Conservation (phyloP, 2,888 invertebrate genomes). For the Augochlorella aurata region DNA sequence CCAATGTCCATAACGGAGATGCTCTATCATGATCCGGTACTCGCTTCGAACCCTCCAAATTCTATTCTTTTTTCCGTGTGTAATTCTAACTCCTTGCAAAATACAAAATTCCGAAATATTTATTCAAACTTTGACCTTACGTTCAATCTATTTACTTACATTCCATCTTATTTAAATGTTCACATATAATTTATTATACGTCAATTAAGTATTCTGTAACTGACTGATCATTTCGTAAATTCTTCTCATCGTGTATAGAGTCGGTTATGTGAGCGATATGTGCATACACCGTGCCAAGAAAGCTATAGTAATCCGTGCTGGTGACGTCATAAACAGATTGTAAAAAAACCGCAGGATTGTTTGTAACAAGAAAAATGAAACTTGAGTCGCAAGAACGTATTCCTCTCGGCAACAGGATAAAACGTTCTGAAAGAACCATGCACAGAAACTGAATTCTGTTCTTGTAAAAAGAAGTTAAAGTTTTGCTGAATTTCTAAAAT, state of each 20-base stretch:
- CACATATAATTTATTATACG: not conserved
- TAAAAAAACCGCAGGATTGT: not conserved
- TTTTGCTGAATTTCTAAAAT: not conserved
- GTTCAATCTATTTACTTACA: not conserved
- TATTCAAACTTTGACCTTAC: not conserved
- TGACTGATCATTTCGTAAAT: slow-evolving; percentile 35
- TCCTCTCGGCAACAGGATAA: not conserved
- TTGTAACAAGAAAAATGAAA: not conserved
- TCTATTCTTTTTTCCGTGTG: slow-evolving; percentile 28
- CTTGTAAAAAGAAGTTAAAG: not conserved
- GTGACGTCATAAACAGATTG: not conserved
- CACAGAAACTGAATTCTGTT: not conserved
- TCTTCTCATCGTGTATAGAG: slow-evolving; percentile 45
- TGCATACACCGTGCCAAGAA: slow-evolving; percentile 19
- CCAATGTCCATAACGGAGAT: slow-evolving; percentile 29
- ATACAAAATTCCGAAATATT: not conserved
- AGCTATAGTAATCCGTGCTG: not conserved
- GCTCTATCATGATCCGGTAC: slow-evolving; percentile 34
- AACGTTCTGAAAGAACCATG: not conserved
- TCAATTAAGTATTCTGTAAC: not conserved
- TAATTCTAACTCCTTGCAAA: not conserved
- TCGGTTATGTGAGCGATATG: slow-evolving; percentile 52
- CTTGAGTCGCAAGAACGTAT: not conserved
- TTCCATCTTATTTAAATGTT: not conserved
- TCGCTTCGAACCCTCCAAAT: slow-evolving; percentile 48